Conservation (phyloP, 1,140 invertebrate species). For the Epicauta chinensis region DNA sequence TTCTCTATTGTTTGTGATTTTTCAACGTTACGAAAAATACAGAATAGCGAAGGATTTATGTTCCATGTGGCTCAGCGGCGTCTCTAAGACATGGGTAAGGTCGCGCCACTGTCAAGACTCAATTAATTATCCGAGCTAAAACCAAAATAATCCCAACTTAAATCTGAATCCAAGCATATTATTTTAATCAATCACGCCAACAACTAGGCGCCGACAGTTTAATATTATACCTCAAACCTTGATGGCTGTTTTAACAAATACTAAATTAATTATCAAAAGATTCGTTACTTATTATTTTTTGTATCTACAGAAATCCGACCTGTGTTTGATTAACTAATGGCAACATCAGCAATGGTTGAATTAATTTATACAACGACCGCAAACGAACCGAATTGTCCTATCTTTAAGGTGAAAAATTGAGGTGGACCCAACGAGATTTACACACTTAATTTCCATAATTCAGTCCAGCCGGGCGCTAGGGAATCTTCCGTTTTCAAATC, state of each 20-base stretch:
- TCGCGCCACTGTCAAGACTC: neutral
- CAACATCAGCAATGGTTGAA: constrained; percentile 1
- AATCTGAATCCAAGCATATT: constrained; percentile 10
- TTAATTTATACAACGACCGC: constrained; percentile 17
- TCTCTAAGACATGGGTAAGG: too few species aligned
- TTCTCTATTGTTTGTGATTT: too few species aligned
- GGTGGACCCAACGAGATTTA: constrained; percentile 25
- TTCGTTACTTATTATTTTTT: constrained; percentile 1
- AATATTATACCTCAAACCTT: constrained; percentile 8
- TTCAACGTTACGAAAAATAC: too few species aligned
- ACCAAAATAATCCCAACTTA: constrained; percentile 6
- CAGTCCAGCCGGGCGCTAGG: constrained; percentile 21
- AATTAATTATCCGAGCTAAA: constrained; percentile 7
- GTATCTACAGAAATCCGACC: too few species aligned
- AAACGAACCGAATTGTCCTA: constrained; percentile 14
- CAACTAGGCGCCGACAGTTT: constrained; percentile 13
- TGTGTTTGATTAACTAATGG: neutral
- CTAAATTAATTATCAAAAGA: constrained; percentile 10
- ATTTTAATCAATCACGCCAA: constrained; percentile 13
- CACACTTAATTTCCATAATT: constrained; percentile 32
- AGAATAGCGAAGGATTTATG: too few species aligned
- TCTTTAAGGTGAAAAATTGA: constrained; percentile 27
- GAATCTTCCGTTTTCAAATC: constrained; percentile 15
- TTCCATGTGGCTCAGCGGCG: too few species aligned
- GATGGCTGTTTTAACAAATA: constrained; percentile 9